A percentile compares a stretch with the other conserved stretches of the same genome.
Evolutionary conservation across 2,888 invertebrate species (phyloP).

Genomic region (Lottia gigantea): DNA sequence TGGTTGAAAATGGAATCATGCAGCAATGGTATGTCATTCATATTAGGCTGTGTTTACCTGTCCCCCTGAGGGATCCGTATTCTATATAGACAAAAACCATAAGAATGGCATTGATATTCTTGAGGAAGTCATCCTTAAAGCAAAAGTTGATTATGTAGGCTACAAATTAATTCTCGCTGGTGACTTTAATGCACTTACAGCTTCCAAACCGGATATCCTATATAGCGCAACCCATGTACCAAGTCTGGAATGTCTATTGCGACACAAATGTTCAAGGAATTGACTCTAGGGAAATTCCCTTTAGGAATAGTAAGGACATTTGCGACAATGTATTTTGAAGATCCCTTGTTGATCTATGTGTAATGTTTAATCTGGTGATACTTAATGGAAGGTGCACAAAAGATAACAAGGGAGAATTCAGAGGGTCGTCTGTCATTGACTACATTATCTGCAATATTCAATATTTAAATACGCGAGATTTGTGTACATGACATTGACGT

Average conservation of each 20-base stretch:
- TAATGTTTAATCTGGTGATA: background rate
- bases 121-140: background rate
- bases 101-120: background rate
- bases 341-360: background rate
- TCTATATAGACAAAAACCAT: background rate
- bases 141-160: background rate
- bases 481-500: too few species aligned
- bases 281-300: background rate
- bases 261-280: background rate
- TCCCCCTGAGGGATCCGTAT: background rate
- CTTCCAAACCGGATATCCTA: background rate
- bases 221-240: background rate
- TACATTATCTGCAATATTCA: background rate
- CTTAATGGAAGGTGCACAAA: background rate
- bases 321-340: background rate
- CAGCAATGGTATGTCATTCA: background rate
- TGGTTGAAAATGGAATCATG: background rate
- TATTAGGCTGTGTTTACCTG: slow-evolving; percentile 3
- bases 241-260: background rate
- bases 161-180: background rate
- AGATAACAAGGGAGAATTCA: background rate
- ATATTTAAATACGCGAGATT: too few species aligned
- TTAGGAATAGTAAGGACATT: background rate
- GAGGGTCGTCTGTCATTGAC: background rate
- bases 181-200: background rate